Evolutionary conservation across 2,797 vertebrate species (phyloP).

Genomic region (Bradypus variegatus): DNA sequence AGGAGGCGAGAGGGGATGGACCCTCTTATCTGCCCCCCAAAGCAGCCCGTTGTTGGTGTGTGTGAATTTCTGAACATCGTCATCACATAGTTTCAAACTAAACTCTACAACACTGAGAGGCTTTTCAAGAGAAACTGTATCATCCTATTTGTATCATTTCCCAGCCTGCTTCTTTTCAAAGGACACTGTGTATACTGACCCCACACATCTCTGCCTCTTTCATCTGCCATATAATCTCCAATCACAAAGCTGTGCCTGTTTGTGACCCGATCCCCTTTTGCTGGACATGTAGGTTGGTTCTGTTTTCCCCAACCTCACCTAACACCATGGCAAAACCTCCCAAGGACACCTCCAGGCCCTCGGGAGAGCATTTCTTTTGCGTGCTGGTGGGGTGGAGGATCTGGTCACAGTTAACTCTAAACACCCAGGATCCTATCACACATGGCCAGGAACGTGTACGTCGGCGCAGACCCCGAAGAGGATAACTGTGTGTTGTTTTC

Average conservation of each 20-base stretch:
- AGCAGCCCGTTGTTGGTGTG: neutral
- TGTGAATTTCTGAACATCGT: neutral
- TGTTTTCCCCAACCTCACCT: neutral
- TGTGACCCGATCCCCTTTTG: neutral
- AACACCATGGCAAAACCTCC: neutral
- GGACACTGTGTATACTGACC: neutral
- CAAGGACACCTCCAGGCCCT: rapidly evolving
- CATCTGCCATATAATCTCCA: neutral
- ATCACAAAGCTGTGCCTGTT: neutral
- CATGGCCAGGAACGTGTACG: neutral
- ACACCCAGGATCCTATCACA: neutral
- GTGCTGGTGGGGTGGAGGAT: neutral
- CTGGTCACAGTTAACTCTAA: neutral
- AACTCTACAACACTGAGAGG: neutral
- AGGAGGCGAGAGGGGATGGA: neutral
- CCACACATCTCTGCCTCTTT: neutral
- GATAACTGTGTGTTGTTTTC: too few species aligned
- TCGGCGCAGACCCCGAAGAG: too few species aligned
- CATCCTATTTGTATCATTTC: neutral
- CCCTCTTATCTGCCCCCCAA: neutral
- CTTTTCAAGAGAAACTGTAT: neutral
- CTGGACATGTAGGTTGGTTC: neutral
- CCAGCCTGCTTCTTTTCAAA: neutral
- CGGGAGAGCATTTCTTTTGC: too few species aligned
- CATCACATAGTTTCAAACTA: neutral